Conservation (phyloP, 2,797 vertebrate genomes). For the Micrastur ruficollis region DNA sequence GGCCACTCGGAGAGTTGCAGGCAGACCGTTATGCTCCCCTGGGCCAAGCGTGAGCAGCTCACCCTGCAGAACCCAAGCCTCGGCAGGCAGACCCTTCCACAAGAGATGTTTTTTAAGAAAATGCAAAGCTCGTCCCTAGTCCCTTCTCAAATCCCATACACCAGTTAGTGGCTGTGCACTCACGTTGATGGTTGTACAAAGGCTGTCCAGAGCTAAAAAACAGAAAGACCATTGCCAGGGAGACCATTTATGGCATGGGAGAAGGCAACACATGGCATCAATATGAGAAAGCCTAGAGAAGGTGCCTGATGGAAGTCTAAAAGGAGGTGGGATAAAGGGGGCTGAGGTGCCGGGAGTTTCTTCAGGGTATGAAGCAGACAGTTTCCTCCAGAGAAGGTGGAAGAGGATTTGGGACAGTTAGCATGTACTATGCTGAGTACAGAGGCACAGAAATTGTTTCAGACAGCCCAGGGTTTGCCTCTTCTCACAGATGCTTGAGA, state of each 20-base stretch:
- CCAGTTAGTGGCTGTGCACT: not conserved
- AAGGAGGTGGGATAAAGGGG: not conserved
- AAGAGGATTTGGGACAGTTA: not conserved
- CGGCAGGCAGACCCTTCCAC: not conserved
- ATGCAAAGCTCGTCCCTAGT: not conserved
- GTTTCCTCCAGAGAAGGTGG: not conserved
- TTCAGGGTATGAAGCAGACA: not conserved
- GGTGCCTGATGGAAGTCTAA: not conserved
- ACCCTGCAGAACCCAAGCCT: not conserved
- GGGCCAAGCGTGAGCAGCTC: not conserved
- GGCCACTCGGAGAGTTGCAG: not conserved
- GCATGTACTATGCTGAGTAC: not conserved
- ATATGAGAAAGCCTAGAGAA: not conserved
- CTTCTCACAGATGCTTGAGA: not conserved
- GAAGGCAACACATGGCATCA: not conserved
- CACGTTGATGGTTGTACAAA: fast-evolving
- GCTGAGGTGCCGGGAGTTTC: fast-evolving
- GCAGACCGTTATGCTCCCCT: not conserved
- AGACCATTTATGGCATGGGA: not conserved
- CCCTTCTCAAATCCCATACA: not conserved
- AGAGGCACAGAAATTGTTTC: not conserved
- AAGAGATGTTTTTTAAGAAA: not conserved
- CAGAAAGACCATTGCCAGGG: not conserved
- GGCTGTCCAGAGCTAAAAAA: not conserved
- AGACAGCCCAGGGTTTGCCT: fast-evolving